Evolutionary conservation across 2,113 vertebrate species (phyloP), one percentile per base, ranked within the genome.

Genomic region (Scartelaos histophorus): DNA sequence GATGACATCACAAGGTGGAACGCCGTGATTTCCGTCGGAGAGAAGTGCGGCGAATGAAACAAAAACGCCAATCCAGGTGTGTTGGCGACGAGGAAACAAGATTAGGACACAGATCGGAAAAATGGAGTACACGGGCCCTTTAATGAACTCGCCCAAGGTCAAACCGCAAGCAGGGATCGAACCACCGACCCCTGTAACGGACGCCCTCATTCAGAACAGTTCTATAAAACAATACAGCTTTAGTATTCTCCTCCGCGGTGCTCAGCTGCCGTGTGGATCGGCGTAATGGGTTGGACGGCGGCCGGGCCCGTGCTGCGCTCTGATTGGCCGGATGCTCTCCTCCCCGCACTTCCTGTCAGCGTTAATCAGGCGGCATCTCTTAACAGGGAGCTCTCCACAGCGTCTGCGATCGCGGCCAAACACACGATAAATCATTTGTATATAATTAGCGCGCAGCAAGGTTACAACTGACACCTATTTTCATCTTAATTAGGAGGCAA

Each of bases 351-450:
- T 94, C 94, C 94, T 96, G 96, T 96, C 95, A 94, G 91, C 91
- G 94, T 95, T 97, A 95, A 97, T 97, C 95, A 96, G 93, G 80
- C 88, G 87, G 92, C 95, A 95, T 95, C 95, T 96, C 95, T 95
- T 95, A 95, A 95, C 95, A 95, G 95, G 93, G 22, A 12, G 56
- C 22, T 12, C 93, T 93, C 95, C 94, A 81, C 79, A 90, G 95
- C 21, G 51, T 96, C 95, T 95, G 95, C 95, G 95, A 95, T 96
- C 95, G 94, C 94, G 94, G 95, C 88, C 90, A 95, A 95, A 94
- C 95, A 94, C 95, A 95, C 95, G 95, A 97, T 96, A 96, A 97
- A 97, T 97, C 95, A 97, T 97, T 96, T 96, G 94, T 95, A 95
- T 93, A 95, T 96, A 97, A 97, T 97, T 97, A 97, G 95, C 94